phyloP scores from a whole-genome alignment of 2,113 vertebrate species.

The Boleophthalmus pectinirostris region DNA sequence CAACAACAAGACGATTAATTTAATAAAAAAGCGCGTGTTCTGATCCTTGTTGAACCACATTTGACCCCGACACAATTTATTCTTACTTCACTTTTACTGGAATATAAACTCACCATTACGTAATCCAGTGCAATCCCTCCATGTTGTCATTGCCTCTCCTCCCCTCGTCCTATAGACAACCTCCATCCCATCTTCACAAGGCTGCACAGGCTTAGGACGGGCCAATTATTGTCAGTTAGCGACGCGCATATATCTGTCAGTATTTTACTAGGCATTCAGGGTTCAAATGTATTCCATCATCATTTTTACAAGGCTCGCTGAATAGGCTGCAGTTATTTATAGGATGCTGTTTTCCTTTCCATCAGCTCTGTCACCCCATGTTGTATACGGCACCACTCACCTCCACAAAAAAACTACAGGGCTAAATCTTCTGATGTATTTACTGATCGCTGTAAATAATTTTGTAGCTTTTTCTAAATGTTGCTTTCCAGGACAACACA shows the following conservation, averaged over 20 bases:
- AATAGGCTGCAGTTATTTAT: slow-evolving; percentile 71
- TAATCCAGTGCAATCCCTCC: slow-evolving; percentile 5
- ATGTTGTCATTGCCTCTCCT: slow-evolving; percentile 16
- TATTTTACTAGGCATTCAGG: slow-evolving; percentile 60
- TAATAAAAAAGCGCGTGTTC: neutral
- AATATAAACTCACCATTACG: neutral
- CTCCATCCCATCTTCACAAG: slow-evolving; percentile 26
- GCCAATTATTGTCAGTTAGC: slow-evolving; percentile 62
- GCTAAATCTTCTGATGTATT: slow-evolving; percentile 41
- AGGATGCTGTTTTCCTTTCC: slow-evolving; percentile 59
- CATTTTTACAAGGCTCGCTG: slow-evolving; percentile 61
- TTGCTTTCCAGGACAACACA: neutral
- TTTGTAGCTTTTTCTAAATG: slow-evolving; percentile 1
- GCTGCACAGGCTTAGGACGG: slow-evolving; percentile 29
- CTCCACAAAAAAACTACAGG: slow-evolving; percentile 19
- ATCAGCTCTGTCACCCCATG: slow-evolving; percentile 50
- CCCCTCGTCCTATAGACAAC: slow-evolving; percentile 18
- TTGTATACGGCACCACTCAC: slow-evolving; percentile 42
- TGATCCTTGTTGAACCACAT: neutral
- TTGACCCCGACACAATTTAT: neutral
- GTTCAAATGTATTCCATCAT: slow-evolving; percentile 65
- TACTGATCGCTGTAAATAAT: slow-evolving; percentile 11
- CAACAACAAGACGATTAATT: neutral
- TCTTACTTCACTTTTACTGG: neutral
- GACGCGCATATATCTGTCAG: slow-evolving; percentile 52